Base-by-base conservation (phyloP, 2,113 vertebrate genomes). In the Phaethornis superciliosus region DNA sequence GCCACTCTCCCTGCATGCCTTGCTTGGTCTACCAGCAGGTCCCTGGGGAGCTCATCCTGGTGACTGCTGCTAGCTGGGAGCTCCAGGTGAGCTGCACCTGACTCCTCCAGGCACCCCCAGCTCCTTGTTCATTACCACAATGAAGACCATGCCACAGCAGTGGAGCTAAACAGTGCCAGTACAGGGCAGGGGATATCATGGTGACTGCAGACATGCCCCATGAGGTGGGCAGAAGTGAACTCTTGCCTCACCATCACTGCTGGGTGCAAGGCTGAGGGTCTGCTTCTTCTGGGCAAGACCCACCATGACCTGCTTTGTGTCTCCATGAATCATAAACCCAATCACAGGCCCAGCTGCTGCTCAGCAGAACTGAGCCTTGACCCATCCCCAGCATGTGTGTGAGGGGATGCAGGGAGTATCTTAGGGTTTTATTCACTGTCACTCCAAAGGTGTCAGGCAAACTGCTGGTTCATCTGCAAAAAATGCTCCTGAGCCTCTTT, bases 191-290 rank as follows among this genome's bases (percentile, higher is more conserved):
- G 10, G 55, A n/a, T 33, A 32, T 16, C 1, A 0, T 52, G 63
- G 27, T 72, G 47, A 65, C 35, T 2, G 8, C 15, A 27, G 30
- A 26, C 0, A 1, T 17, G 58, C 8, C 21, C 51, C n/a, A 3
- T 21, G 33, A 33, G 16, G 18, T 6, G 20, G 42, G 27, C 69
- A 72, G 54, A 40, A 19, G 11, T 32, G 44, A 16, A 15, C 5
- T 71, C 5, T 42, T 32, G 0, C 33, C 44, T 63, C 9, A 0
- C 27, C 23, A 24, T 42, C 72, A 59, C 72, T 86, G 4, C 26
- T 0, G 2, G 33, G 13, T 33, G 9, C 6, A 3, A 37, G 33
- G 15, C 2, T 8, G 26, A 3, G 7, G 4, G 5, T 55, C 40
- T 85, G 58, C 24, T 79, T 71, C 51, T 32, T 64, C 55, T 28